Base-by-base conservation (phyloP, 2,888 invertebrate species). In the Hipparchia semele region DNA sequence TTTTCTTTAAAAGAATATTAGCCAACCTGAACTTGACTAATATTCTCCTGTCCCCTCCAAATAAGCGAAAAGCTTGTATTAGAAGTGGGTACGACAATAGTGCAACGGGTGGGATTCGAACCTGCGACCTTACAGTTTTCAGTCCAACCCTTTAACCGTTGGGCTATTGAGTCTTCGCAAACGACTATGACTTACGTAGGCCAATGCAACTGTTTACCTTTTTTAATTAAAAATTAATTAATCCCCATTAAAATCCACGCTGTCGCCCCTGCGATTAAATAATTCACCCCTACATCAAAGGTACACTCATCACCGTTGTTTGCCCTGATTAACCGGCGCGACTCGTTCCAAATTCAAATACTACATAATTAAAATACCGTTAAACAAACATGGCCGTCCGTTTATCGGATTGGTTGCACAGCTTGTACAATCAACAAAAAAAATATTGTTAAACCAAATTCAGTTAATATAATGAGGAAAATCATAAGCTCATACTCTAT, bases 291-390 rank as follows among this genome's bases (percentile, higher is more conserved):
- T 49, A 66, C 53, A 66, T n/a, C 66, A 56, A 33, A 66, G 54
- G 66, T 66, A 59, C 68, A 69, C 68, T 69, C 68, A 69, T 69
- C 60, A 60, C 39, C 51, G 33, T 23, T 59, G 64, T 67, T 60
- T 60, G 65, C 67, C 3, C 10, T 67, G 66, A 67, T 71, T 71
- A 67, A 71, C 66, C 59, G 61, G 6, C 62, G 9, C 62, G 66
- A 60, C 65, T 73, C 67, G 67, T 67, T 70, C 49, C 73, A 61
- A 70, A 70, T 70, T 72, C 68, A 72, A 72, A 72, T 64, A 72
- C 68, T 62, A 72, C 64, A 51, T 72, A 72, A 72, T 72, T 72
- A 72, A 73, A 70, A 70, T 62, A 51, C 39, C 68, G 62, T 51
- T 51, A 59, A 59, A 64, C 66, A 70, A 73, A 73, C 65, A 70